Evolutionary conservation across 2,113 vertebrate genomes (phyloP), one percentile per base, ranked within the genome.

Genomic region (Felis chaus): DNA sequence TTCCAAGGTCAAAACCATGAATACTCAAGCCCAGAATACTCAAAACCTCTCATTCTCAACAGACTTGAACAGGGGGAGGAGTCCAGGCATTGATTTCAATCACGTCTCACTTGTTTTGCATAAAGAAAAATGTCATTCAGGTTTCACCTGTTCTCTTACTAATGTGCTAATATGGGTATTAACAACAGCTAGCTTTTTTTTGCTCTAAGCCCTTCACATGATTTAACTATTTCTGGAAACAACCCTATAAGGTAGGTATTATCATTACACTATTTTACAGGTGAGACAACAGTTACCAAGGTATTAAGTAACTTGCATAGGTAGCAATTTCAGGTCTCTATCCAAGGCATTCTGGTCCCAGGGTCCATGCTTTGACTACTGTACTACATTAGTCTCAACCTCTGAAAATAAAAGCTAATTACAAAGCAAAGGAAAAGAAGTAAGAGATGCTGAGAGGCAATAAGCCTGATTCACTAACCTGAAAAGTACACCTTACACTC

Each of bases 91-190:
- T 57, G 63, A 76, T 63, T 95, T 95, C n/a, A 66, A 71, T 68
- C 4, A 25, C 14, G 7, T 83, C 13, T 84, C 41, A 29, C 31
- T 61, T 69, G 36, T 86, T 55, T 71, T 89, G 29, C 15, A n/a
- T 33, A 61, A 33, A 80, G 39, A 90, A 89, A 97, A 97, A 80
- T 23, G 7, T 48, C 41, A 95, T 80, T 80, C 84, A 80, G 90
- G 71, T 57, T 89, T 89, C 50, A 25, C 3, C 2, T 74, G n/a
- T 74, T 80, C 53, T 91, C 9, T 76, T 74, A 90, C 50, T 82
- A 73, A 91, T 39, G 48, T 41, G 50, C 41, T 82, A 85, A 86
- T n/a, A 25, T n/a, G 79, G 27, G 4, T 83, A 80, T 65, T 81
- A 68, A 23, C 27, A 71, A 82, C 27, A 81, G 61, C 39, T n/a